Conservation (phyloP, 1,140 invertebrate genomes). For the Chionoecetes opilio region DNA sequence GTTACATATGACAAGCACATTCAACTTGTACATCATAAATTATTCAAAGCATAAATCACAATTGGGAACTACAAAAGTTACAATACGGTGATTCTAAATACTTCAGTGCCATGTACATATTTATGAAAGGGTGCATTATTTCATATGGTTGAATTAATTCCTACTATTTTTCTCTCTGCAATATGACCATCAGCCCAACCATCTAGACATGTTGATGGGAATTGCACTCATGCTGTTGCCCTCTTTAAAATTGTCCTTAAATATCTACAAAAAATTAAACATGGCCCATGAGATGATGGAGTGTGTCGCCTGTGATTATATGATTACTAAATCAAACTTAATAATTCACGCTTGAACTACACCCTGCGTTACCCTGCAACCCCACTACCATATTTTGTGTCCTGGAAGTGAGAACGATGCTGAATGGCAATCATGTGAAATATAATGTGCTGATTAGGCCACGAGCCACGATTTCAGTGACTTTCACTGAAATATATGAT, state of each 20-base stretch:
- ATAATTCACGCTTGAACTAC: too few species aligned
- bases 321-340: too few species aligned
- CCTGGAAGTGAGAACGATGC: too few species aligned
- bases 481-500: too few species aligned
- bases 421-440: too few species aligned
- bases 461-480: too few species aligned
- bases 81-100: neutral
- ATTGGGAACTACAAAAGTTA: slow-evolving; percentile 47
- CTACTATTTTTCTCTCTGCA: neutral
- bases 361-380: too few species aligned
- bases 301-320: too few species aligned
- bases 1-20: slow-evolving; percentile 59
- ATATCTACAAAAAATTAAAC: too few species aligned
- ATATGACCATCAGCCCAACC: slow-evolving; percentile 17
- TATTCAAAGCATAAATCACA: slow-evolving; percentile 14
- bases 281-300: too few species aligned
- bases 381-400: too few species aligned
- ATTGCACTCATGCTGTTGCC: neutral
- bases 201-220: neutral
- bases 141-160: neutral
- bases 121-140: neutral
- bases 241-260: neutral
- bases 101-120: neutral
- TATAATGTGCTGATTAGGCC: too few species aligned
- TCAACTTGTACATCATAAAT: slow-evolving; percentile 47